Evolutionary conservation across 2,797 vertebrate genomes (phyloP).

Genomic region (Gymnoscopelus microlampas): DNA sequence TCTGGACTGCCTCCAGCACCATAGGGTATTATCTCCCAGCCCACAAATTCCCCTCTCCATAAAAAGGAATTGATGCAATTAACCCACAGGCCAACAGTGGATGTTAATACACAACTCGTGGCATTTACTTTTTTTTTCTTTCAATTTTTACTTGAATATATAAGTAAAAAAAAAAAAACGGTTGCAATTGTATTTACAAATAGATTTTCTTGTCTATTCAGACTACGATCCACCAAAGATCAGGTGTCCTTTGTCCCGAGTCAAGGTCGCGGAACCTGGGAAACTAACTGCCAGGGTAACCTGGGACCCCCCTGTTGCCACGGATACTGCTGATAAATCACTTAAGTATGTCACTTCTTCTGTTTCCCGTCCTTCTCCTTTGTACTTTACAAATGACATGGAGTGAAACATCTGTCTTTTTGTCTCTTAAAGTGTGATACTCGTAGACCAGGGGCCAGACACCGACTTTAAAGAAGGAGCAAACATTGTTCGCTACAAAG

Average conservation of each 20-base stretch:
- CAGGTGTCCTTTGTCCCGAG: slow-evolving; percentile 90
- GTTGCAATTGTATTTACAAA: background rate
- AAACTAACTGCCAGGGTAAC: slow-evolving; percentile 87
- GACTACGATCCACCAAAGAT: slow-evolving; percentile 95
- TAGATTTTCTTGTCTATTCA: slow-evolving; percentile 65
- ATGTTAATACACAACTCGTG: background rate
- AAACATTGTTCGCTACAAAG: slow-evolving; percentile 90
- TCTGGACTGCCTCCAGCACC: slow-evolving; percentile 34
- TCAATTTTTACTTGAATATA: background rate
- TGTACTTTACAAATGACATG: slow-evolving; percentile 1
- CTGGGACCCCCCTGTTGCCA: slow-evolving; percentile 90
- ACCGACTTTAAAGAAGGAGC: slow-evolving; percentile 89
- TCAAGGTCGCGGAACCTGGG: slow-evolving; percentile 91
- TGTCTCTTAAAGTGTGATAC: slow-evolving; percentile 80
- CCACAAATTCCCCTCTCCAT: slow-evolving; percentile 6
- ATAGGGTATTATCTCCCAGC: slow-evolving; percentile 1
- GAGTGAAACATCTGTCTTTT: slow-evolving; percentile 1
- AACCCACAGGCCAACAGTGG: slow-evolving; percentile 6
- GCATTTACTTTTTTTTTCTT: slow-evolving; percentile 5
- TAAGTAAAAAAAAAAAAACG: background rate
- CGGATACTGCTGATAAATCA: slow-evolving; percentile 88
- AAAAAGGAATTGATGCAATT: slow-evolving; percentile 11
- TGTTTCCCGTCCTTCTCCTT: slow-evolving; percentile 7
- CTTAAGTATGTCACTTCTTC: slow-evolving; percentile 81
- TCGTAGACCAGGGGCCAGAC: slow-evolving; percentile 86